phyloP scores from a whole-genome alignment of 2,888 invertebrate species.

The Aquatica leii region DNA sequence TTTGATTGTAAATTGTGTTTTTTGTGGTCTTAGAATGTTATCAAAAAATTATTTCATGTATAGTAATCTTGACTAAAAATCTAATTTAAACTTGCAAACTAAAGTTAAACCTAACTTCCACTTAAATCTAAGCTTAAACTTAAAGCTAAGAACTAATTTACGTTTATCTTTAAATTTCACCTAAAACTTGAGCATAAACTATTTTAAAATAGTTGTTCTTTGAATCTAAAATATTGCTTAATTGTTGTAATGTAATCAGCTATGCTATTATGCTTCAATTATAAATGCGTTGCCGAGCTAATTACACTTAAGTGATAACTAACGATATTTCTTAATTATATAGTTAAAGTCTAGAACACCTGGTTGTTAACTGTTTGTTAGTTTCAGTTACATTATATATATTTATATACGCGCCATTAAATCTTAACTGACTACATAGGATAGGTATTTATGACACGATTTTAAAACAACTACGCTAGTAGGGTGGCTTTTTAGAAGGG shows the following conservation, averaged over 20 bases:
- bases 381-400: neutral
- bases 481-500: neutral
- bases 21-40: too few species aligned
- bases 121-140: too few species aligned
- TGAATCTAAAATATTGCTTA: too few species aligned
- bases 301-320: neutral
- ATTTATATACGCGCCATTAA: neutral
- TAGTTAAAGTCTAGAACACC: conserved; percentile 2
- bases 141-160: too few species aligned
- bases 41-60: too few species aligned
- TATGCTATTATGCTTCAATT: neutral
- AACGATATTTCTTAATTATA: neutral
- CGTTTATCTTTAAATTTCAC: too few species aligned
- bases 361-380: neutral
- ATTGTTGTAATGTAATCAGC: neutral
- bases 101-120: too few species aligned
- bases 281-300: neutral
- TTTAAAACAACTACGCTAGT: neutral
- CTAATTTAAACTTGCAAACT: too few species aligned
- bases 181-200: too few species aligned
- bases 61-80: too few species aligned
- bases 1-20: too few species aligned
- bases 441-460: neutral
- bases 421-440: neutral
- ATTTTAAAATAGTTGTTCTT: too few species aligned